Evolutionary conservation across 1,140 invertebrate species (phyloP).

Genomic region (Dysdera silvatica): DNA sequence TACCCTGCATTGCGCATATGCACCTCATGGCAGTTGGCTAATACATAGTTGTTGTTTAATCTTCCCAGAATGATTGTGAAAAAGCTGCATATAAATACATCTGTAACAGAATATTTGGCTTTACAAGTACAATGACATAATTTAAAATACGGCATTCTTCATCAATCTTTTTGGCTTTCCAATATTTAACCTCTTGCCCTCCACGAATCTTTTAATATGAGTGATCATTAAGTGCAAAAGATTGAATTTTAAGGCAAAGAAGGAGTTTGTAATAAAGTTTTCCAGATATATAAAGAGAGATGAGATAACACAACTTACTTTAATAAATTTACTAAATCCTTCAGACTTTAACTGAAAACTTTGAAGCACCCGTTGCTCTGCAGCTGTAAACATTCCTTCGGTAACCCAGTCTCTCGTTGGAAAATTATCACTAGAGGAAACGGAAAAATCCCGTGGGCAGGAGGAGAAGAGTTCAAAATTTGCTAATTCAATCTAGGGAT

Average conservation of each 20-base stretch:
- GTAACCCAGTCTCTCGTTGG: slow-evolving; percentile 84
- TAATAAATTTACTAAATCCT: slow-evolving; percentile 87
- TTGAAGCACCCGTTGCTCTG: slow-evolving; percentile 78
- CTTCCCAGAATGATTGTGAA: no score
- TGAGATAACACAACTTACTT: slow-evolving; percentile 37
- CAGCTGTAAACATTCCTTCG: slow-evolving; percentile 76
- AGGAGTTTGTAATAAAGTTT: not conserved
- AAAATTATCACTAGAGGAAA: slow-evolving; percentile 78
- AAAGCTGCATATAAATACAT: no score
- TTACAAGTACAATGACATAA: no score
- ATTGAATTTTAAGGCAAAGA: not conserved
- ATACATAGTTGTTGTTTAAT: no score
- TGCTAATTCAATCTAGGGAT: slow-evolving; percentile 73
- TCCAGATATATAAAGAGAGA: not conserved
- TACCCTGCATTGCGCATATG: no score
- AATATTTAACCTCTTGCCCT: no score
- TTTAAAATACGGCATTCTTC: no score
- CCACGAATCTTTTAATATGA: not conserved
- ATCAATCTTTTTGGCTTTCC: no score
- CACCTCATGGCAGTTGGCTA: no score
- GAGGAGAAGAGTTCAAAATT: slow-evolving; percentile 99
- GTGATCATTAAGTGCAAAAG: not conserved
- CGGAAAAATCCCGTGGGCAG: slow-evolving; percentile 74
- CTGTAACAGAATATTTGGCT: no score
- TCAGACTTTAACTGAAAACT: slow-evolving; percentile 68